Base-by-base conservation (phyloP, 2,797 vertebrate species). In the Cynopterus sphinx region DNA sequence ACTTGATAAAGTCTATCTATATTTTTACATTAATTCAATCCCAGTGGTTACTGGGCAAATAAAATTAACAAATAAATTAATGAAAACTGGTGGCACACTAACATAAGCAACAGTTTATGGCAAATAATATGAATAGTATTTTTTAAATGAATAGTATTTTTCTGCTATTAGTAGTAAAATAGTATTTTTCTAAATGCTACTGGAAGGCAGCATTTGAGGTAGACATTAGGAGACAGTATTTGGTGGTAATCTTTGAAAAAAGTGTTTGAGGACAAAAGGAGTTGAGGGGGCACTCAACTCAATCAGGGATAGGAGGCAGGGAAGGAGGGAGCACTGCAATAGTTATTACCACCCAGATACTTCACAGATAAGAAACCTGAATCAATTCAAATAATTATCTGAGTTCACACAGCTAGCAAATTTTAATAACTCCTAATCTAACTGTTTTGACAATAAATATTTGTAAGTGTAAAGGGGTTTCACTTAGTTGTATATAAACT, bases 1-100 rank as follows among this genome's bases (percentile, higher is more conserved):
- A 82, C 6, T 75, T 70, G 13, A 92, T 78, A 51, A 85, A 90
- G 11, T 33, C 2, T 94, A 88, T 53, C n/a, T 90, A 1, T 51
- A 67, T 41, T 86, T 87, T 85, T 81, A 73, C 63, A 51, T 57
- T 53, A 90, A 7, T 75, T 96, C 92, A 85, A 74, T 55, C 13
- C 17, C 46, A 91, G 6, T 63, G 12, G 2, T 61, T 63, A 74
- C 1, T 95, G 6, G 33, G 21, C 22, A 96, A 90, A 61, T 83
- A 1, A 90, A 93, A 78, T n/a, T 68, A 94, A 13, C 26, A 87
- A 94, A 82, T 36, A 91, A 68, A 55, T 49, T 33, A 55, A 79
- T 36, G 39, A 96, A 84, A 83, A 77, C 9, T 75, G 12, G 81
- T 9, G 46, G 28, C 49, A 71, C 65, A 63, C 6, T 33, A 92